Base-by-base conservation (phyloP, 2,113 vertebrate genomes). In the Spheniscus mendiculus region DNA sequence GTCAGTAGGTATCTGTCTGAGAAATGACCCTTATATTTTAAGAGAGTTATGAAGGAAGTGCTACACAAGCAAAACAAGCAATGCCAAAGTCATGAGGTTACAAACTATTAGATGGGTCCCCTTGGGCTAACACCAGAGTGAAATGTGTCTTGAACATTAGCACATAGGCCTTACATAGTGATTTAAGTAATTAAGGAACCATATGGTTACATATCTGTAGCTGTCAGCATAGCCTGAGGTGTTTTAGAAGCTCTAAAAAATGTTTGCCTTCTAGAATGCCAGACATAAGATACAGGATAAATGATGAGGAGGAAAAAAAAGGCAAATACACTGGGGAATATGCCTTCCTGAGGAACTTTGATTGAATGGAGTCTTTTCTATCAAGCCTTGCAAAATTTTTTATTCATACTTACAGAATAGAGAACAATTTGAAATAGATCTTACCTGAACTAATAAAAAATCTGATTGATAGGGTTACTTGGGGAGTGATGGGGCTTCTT, bases 181-280 rank as follows among this genome's bases (percentile, higher is more conserved):
- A 84, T 91, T 93, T 76, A 89, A 91, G 91, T 90, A 93, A 95
- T 96, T 94, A 96, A 93, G 49, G 63, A 95, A 93, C 78, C 95
- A 94, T 94, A 96, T 89, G 93, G 87, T 93, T 95, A 77, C 62
- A 63, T 89, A 85, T 89, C 62, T 95, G 66, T 91, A 93, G 87
- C 83, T 56, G 53, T 89, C 93, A 91, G 94, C 97, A 73, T 38
- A 87, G 89, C 95, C 91, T 83, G 94, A 95, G 91, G 91, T 96
- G 85, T 90, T 96, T 91, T 73, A 94, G 78, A 95, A 96, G 34
- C 89, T 95, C 81, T 93, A 27, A 95, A 96, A 96, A 93, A 92
- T 94, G 87, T 94, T 97, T 95, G 47, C 80, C 22, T 82, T 94
- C 74, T 67, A 85, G 34, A 91, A 61, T 96, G 87, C 71, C 70